These are phyloP conservation scores for Pseudolaguvia tuberculata DNA, from an alignment of 2,113 vertebrate species.

Conservation along the genomic window DNA sequence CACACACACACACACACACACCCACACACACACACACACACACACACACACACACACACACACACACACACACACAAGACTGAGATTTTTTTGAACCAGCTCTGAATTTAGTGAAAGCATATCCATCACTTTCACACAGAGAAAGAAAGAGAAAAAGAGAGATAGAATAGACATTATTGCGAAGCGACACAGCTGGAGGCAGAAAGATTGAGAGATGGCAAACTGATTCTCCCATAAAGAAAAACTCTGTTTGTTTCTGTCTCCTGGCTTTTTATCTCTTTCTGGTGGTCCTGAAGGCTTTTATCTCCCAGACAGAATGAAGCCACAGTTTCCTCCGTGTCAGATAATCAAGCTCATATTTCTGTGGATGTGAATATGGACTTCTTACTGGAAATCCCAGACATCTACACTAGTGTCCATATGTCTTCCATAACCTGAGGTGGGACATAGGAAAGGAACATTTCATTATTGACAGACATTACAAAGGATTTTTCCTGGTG, in stretches of 20 bases:
- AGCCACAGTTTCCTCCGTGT: not conserved
- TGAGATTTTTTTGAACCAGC: not conserved
- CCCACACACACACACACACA: too few relatives aligned
- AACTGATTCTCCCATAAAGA: constrained; percentile 6
- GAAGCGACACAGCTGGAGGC: constrained; percentile 11
- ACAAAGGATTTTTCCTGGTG: too few relatives aligned
- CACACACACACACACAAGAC: not conserved
- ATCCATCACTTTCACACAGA: not conserved
- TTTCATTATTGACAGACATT: too few relatives aligned
- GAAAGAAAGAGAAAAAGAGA: not conserved
- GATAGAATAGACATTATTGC: not conserved
- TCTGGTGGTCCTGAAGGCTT: constrained; percentile 16
- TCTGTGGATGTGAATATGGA: constrained; percentile 3
- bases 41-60: constrained; percentile 1
- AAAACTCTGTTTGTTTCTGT: constrained; percentile 19
- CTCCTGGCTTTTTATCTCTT: not conserved
- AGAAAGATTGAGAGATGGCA: constrained; percentile 1
- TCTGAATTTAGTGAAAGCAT: constrained; percentile 11
- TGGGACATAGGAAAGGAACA: not conserved
- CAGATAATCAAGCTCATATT: constrained; percentile 18
- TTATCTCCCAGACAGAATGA: constrained; percentile 9
- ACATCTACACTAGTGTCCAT: not conserved
- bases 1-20: constrained; percentile 2
- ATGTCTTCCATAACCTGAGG: not conserved
- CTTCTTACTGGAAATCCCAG: constrained; percentile 6